Percentiles rank a stretch among this genome's conserved stretches.
Evolutionary conservation across 1,140 invertebrate species (phyloP).

Genomic region (Leptopilina clavipes): DNA sequence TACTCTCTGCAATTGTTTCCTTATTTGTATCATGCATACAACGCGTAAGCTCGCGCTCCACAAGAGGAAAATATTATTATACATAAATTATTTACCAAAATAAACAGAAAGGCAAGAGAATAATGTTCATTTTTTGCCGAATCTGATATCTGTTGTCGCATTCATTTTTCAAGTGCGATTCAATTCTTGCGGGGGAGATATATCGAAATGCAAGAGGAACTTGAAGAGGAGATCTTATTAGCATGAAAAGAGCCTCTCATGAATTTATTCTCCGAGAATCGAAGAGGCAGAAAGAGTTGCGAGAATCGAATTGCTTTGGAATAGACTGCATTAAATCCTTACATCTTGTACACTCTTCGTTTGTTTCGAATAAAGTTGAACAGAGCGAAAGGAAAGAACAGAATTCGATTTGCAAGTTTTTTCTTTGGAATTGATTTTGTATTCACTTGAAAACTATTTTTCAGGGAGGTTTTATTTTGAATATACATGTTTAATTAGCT

Average conservation of each 20-base stretch:
- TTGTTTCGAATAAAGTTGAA: background rate
- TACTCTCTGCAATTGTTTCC: background rate
- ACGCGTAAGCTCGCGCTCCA: no score
- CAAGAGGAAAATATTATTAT: no score
- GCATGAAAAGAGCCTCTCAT: conserved; percentile 52
- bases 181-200: background rate
- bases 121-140: background rate
- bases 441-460: background rate
- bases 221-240: conserved; percentile 49
- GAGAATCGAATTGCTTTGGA: conserved; percentile 30
- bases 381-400: background rate
- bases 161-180: conserved; percentile 1
- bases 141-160: background rate
- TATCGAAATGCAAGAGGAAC: conserved; percentile 18
- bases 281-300: conserved; percentile 18
- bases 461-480: no score
- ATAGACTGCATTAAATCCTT: conserved; percentile 22
- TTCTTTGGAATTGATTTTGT: background rate
- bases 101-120: background rate
- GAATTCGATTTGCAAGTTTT: conserved; percentile 6
- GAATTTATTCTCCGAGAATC: conserved; percentile 45
- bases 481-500: no score
- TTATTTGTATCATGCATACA: no score
- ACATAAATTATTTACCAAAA: background rate
- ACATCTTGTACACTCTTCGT: conserved; percentile 5